These are phyloP conservation scores for Caenorhabditis auriculariae DNA, from an alignment of 2,888 invertebrate species.

Conservation along the genomic window DNA sequence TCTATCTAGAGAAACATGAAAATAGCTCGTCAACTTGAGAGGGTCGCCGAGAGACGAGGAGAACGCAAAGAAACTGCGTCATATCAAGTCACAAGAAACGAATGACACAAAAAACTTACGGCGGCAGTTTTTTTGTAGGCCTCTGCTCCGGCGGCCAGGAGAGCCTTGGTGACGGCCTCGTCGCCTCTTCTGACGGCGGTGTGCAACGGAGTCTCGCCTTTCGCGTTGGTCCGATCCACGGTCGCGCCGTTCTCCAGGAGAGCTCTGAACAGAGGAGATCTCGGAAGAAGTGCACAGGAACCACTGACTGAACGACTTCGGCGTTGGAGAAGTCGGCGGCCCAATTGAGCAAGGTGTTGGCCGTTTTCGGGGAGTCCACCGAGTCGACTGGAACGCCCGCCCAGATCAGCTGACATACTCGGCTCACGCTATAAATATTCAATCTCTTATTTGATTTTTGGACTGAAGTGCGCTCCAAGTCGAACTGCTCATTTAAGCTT, in stretches of 20 bases:
- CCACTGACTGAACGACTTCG: constrained; percentile 69
- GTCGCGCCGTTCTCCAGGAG: constrained; percentile 69
- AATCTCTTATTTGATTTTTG: neutral
- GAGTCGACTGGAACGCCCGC: constrained; percentile 71
- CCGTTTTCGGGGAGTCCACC: constrained; percentile 70
- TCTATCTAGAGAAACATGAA: too few species aligned
- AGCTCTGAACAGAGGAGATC: constrained; percentile 27
- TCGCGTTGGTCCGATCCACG: constrained; percentile 70
- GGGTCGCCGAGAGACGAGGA: too few species aligned
- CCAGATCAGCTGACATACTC: constrained; percentile 70
- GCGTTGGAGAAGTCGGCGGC: constrained; percentile 72
- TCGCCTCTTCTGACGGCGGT: constrained; percentile 71
- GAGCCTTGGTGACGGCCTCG: constrained; percentile 68
- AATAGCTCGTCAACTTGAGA: too few species aligned
- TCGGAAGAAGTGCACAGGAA: neutral
- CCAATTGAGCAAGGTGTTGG: constrained; percentile 73
- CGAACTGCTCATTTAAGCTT: neutral
- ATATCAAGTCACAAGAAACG: too few species aligned
- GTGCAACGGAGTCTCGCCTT: constrained; percentile 72
- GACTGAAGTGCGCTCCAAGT: too few species aligned
- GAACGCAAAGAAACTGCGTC: too few species aligned
- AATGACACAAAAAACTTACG: constrained; percentile 8
- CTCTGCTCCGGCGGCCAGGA: constrained; percentile 71
- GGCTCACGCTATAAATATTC: constrained; percentile 66
- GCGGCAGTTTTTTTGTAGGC: constrained; percentile 60